Evolutionary conservation across 2,113 vertebrate species (phyloP), one percentile per base, ranked within the genome.

Genomic region (Corapipo altera): DNA sequence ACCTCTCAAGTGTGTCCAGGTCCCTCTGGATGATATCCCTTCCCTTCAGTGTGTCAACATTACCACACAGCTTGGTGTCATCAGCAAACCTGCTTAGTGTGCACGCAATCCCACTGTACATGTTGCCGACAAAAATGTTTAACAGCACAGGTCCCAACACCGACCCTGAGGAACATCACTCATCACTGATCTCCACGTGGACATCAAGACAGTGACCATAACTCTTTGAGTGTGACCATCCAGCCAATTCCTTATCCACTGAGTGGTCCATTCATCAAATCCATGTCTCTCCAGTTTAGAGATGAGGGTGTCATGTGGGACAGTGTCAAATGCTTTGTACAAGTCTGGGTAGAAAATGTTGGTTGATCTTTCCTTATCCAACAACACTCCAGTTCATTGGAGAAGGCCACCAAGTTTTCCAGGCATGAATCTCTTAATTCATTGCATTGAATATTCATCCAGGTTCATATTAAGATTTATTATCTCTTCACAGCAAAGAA

Each of bases 131-230:
- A 30, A 64, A 41, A 37, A 41, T 64, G 39, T 30, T 64, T 64
- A 64, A 41, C 27, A 64, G 18, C 61, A 41, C 27, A 41, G 11
- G 12, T 14, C 37, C 37, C 16, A 19, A 14, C 27, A 64, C 18
- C 12, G 7, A 30, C 27, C 27, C 27, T 21, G 18, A 28, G 26
- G 37, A 41, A 30, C 27, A 30, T 19, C 61, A 64, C 12, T 64
- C 37, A 32, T 54, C 33, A 32, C 3, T 82, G n/a, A 1, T 61
- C 6, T 46, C 28, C 46, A 39, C 4, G 2, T 39, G 39, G 46
- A 61, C 20, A 41, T 4, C 33, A 13, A 41, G 15, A 46, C 0
- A 0, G 21, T 54, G 46, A 54, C 6, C 6, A n/a, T 16, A 69
- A 41, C 14, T 4, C 13, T 67, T 3, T 46, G 62, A 69, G 16